phyloP scores from a whole-genome alignment of 2,797 vertebrate genomes.

The Eurystomus glaucurus region DNA sequence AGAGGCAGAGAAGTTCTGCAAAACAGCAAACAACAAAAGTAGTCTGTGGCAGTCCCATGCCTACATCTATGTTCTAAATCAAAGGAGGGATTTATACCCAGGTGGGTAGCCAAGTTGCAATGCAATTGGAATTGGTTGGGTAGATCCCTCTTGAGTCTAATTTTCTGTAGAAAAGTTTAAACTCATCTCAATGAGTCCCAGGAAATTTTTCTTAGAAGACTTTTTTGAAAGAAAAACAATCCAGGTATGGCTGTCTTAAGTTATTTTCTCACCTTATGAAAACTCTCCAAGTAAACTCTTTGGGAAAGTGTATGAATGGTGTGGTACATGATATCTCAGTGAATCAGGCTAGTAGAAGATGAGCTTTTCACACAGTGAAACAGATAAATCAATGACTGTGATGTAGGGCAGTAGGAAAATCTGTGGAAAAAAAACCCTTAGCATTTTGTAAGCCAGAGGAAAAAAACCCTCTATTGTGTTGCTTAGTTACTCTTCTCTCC shows the following conservation, averaged over 20 bases:
- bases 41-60: not conserved
- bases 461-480: not conserved
- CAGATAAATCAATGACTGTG: not conserved
- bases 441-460: not conserved
- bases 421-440: not conserved
- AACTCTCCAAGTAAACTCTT: not conserved
- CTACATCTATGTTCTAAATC: not conserved
- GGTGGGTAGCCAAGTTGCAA: not conserved
- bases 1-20: not conserved
- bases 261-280: not conserved
- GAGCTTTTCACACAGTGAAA: not conserved
- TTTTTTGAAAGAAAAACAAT: not conserved
- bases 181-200: not conserved
- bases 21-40: not conserved
- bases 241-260: not conserved
- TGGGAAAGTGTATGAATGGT: not conserved
- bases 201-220: not conserved
- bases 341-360: not conserved
- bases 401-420: not conserved
- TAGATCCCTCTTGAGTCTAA: not conserved
- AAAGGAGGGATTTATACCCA: not conserved
- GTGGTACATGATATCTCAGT: not conserved
- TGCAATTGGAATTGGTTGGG: not conserved
- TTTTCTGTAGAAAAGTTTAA: not conserved
- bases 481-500: slow-evolving; percentile 23